Conservation (phyloP, 1,140 invertebrate genomes). For the Nasonia longicornis region DNA sequence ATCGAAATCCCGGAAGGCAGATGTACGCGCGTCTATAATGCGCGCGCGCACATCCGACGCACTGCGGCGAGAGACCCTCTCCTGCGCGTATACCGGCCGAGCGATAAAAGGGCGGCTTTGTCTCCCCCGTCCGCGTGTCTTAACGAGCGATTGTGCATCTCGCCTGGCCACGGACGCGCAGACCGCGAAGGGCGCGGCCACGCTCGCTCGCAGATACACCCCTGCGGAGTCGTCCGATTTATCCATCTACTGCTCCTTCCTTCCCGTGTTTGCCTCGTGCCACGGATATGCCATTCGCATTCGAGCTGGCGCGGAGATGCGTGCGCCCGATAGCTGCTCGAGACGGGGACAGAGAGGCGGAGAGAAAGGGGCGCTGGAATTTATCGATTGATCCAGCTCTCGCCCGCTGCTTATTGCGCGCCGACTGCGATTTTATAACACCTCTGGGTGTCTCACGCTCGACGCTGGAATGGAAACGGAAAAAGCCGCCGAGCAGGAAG, state of each 20-base stretch:
- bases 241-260: constrained; percentile 25
- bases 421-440: background rate
- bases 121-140: constrained; percentile 43
- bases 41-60: constrained; percentile 9
- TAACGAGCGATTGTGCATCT: constrained; percentile 59
- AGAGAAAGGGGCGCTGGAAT: background rate
- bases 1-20: constrained; percentile 48
- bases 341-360: background rate
- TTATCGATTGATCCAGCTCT: constrained; percentile 34
- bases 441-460: background rate
- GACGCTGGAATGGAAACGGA: background rate
- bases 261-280: background rate
- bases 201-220: background rate
- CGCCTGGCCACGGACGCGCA: constrained; percentile 40
- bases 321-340: background rate
- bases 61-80: background rate
- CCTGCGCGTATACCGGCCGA: background rate
- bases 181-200: background rate
- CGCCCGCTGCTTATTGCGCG: background rate
- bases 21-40: background rate
- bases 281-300: constrained; percentile 22
- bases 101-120: constrained; percentile 27
- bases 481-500: background rate
- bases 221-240: constrained; percentile 21
- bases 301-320: background rate